These are phyloP conservation scores for Holocentrus rufus DNA, from an alignment of 2,797 vertebrate species.

Conservation along the genomic window DNA sequence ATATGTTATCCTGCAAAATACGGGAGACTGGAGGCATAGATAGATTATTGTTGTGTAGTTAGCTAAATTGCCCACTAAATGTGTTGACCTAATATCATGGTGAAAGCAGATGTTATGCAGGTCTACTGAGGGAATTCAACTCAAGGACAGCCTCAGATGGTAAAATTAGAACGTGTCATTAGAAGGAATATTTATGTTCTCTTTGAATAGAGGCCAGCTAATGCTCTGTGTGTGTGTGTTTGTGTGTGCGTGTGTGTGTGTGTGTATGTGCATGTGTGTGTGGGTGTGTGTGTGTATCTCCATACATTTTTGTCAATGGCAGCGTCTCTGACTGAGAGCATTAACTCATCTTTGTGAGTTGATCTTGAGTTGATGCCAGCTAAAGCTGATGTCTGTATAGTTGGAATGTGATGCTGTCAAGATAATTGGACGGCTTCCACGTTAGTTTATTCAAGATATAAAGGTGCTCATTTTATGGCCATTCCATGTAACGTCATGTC, in stretches of 20 bases:
- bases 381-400: conserved; percentile 21
- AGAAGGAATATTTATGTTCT: conserved; percentile 56
- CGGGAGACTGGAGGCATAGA: conserved; percentile 43
- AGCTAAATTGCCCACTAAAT: conserved; percentile 47
- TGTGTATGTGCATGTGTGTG: neutral
- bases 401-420: conserved; percentile 37
- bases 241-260: neutral
- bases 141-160: conserved; percentile 35
- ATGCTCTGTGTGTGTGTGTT: conserved; percentile 14
- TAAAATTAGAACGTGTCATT: conserved; percentile 54
- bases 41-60: conserved; percentile 58
- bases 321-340: neutral
- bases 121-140: conserved; percentile 34
- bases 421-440: conserved; percentile 34
- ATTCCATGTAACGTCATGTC: conserved; percentile 10
- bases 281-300: neutral
- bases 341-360: conserved; percentile 25
- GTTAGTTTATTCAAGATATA: conserved; percentile 42
- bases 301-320: conserved; percentile 29
- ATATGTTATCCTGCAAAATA: conserved; percentile 44
- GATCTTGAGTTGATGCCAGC: conserved; percentile 25
- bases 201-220: conserved; percentile 50
- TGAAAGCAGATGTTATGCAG: conserved; percentile 57
- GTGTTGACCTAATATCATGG: conserved; percentile 22
- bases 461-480: conserved; percentile 27